Base-by-base conservation (phyloP, 1,140 invertebrate species). In the Seison nebaliae region DNA sequence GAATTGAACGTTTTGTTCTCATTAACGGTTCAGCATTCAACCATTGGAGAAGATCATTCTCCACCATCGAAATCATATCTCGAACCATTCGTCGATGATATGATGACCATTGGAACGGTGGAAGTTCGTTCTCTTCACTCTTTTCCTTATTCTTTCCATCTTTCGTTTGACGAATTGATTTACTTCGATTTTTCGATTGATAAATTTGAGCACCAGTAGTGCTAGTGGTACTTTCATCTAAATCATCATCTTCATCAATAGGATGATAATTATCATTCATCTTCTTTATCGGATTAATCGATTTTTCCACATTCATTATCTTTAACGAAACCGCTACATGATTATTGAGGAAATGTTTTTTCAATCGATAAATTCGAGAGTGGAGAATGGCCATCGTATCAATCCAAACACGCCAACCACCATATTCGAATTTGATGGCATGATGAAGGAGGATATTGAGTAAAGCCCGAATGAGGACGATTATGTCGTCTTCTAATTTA, bases 361-460 rank as follows among this genome's bases (percentile, higher is more conserved):
- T n/a, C n/a, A n/a, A n/a, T n/a, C n/a, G n/a, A n/a, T n/a, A 15
- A 20, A 33, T 83, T 69, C 94, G 94, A 1, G 88, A 94, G 65
- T 98, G 91, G 11, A 96, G 79, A 51, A 98, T 98, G 4, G 91
- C 86, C 28, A 98, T 54, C 0, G 88, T 98, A 55, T 98, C 91
- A 5, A 98, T 88, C 88, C 91, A 98, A 7, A 98, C 91, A 46
- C 91, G 65, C 91, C 91, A 98, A 8, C 91, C 91, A n/a, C 91
- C 88, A 52, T 91, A 96, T 60, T 98, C 91, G 51, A 80, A 79
- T 55, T 94, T 93, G 38, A 98, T 91, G 11, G 91, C 91, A 57
- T 98, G 91, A 60, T 94, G 86, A 4, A 98, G 61, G 16, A 98
- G 62, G 77, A 94, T 91, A 4, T 76, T 65, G 62, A 98, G 96